A percentile compares a stretch with the other conserved stretches of the same genome.
Conservation (phyloP, 2,888 invertebrate species). For the Heliothis peltigera region DNA sequence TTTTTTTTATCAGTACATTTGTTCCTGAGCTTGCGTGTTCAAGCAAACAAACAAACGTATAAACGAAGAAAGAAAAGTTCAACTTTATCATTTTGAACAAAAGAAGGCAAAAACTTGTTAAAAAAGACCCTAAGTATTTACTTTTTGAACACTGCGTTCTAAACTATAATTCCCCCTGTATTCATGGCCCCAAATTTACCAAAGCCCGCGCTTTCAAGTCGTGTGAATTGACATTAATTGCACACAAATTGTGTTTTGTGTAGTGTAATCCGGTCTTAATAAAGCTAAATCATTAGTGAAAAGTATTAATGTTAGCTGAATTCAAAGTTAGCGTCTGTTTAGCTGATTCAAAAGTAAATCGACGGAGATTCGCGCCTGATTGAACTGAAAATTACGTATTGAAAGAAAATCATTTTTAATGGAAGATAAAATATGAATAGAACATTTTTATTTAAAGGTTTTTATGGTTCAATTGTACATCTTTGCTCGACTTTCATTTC, state of each 20-base stretch:
- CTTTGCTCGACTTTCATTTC: background rate
- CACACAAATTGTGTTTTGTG: slow-evolving; percentile 65
- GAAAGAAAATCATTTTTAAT: slow-evolving; percentile 21
- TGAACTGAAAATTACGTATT: slow-evolving; percentile 42
- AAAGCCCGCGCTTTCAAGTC: slow-evolving; percentile 58
- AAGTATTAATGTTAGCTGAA: slow-evolving; percentile 55
- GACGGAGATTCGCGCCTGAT: slow-evolving; percentile 25
- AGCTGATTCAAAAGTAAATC: slow-evolving; percentile 10
- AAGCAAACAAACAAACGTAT: too few species aligned
- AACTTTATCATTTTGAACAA: too few species aligned
- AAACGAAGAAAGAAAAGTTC: too few species aligned
- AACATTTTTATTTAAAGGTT: background rate
- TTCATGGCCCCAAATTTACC: slow-evolving; percentile 32
- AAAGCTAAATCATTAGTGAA: slow-evolving; percentile 57
- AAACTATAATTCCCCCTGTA: slow-evolving; percentile 8
- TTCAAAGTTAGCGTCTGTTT: slow-evolving; percentile 31
- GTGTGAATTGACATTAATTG: slow-evolving; percentile 67
- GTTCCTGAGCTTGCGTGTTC: too few species aligned
- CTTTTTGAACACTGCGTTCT: too few species aligned
- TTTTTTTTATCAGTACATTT: too few species aligned
- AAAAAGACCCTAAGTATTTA: too few species aligned
- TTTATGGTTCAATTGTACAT: background rate
- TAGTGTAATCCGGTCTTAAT: slow-evolving; percentile 60
- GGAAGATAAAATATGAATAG: background rate
- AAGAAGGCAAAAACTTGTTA: too few species aligned